Percentiles rank a stretch among this genome's conserved stretches.
phyloP scores from a whole-genome alignment of 2,797 vertebrate genomes.

The Halcyon chelicuti region DNA sequence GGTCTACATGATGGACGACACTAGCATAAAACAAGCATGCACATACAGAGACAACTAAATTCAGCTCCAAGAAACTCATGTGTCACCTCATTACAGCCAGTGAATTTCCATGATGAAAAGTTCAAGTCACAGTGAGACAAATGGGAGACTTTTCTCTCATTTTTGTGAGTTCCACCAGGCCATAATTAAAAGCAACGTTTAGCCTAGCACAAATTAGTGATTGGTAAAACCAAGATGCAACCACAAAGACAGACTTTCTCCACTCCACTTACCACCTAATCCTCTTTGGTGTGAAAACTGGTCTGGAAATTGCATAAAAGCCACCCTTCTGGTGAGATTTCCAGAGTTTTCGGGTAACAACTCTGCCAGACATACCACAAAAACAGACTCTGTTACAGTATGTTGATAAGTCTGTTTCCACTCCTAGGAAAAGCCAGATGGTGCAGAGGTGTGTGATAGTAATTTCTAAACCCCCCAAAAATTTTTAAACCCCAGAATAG shows the following conservation, averaged over 20 bases:
- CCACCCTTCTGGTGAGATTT: neutral
- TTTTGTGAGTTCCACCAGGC: neutral
- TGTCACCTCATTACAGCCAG: constrained; percentile 23
- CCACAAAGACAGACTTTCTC: neutral
- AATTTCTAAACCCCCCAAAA: neutral
- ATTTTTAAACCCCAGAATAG: neutral
- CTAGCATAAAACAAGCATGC: neutral
- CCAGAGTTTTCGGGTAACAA: neutral
- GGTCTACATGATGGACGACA: neutral
- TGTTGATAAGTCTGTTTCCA: constrained; percentile 25
- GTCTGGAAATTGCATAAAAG: constrained; percentile 32
- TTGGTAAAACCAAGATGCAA: neutral
- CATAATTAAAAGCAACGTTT: constrained; percentile 28
- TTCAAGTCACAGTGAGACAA: constrained; percentile 25
- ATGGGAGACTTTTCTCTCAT: neutral
- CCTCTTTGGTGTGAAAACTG: constrained; percentile 1
- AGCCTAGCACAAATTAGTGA: neutral
- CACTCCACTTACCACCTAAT: neutral
- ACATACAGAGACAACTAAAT: neutral
- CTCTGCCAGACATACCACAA: constrained; percentile 25
- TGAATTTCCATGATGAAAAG: constrained; percentile 10
- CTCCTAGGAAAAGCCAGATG: constrained; percentile 24
- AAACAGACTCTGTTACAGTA: constrained; percentile 3
- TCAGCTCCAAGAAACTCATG: constrained; percentile 5
- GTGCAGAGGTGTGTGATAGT: constrained; percentile 1